Evolutionary conservation across 2,888 invertebrate genomes (phyloP), one percentile per base, ranked within the genome.

Genomic region (Drymonia ruficornis): DNA sequence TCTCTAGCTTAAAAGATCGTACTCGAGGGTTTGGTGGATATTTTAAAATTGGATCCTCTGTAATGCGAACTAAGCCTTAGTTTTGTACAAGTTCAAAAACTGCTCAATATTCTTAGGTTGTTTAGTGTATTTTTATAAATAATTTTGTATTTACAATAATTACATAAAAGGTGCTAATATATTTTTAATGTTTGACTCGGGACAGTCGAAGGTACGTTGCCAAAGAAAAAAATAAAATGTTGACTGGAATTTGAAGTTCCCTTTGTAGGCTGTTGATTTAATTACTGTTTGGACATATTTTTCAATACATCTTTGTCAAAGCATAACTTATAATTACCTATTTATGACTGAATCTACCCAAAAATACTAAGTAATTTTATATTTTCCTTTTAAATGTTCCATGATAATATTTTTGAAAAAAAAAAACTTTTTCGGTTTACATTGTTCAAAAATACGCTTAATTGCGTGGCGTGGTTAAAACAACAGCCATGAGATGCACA

Each of bases 21-120:
- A 7, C 1, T 4, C 1, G 1, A 2, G 23, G 7, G 23, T 6
- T 23, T 23, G 23, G 23, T 23, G 3, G 23, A 23, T 2, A 23
- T 23, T 23, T 6, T 23, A 23, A 23, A 31, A 31, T 3, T 36
- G 36, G 36, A 36, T 36, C 36, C 36, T 1, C n/a, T n/a, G 36
- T 11, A 5, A 36, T 36, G n/a, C 31, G 31, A 3, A 3, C 36
- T 13, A 36, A 40, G 16, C 16, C 29, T 29, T 46, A 29, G 15
- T 19, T 43, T 43, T 56, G 60, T 56, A 53, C 48, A 57, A 61
- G 73, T 80, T 72, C 67, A 77, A 78, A 77, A 69, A 64, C 79
- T 82, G 83, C 83, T 84, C 83, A 86, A 86, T 84, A 68, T 78
- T 78, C 50, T 57, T 75, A 76, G 65, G 70, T 66, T 23, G 8